Percentiles rank a stretch among this genome's conserved stretches.
Evolutionary conservation across 2,888 invertebrate genomes (phyloP).

Genomic region (Rapana venosa): DNA sequence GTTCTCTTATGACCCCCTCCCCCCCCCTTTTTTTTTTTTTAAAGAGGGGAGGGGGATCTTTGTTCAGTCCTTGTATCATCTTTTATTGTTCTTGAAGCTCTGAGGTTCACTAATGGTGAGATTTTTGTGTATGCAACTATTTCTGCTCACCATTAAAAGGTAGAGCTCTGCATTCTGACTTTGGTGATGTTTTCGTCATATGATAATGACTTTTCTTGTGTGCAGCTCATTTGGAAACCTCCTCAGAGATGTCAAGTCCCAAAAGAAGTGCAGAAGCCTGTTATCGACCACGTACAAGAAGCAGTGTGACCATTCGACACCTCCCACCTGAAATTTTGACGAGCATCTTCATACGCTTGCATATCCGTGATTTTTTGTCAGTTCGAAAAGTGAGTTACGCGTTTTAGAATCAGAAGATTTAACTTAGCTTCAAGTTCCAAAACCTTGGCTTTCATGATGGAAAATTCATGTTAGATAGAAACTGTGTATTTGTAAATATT

Average conservation of each 20-base stretch:
- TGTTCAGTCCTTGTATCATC: background rate
- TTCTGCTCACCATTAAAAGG: background rate
- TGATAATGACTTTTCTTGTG: background rate
- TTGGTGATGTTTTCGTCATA: no score
- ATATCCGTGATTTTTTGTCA: conserved; percentile 72
- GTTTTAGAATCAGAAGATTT: background rate
- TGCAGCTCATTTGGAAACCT: background rate
- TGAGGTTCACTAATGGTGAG: background rate
- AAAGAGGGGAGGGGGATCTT: no score
- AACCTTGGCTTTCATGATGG: no score
- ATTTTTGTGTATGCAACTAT: background rate
- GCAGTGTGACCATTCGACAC: conserved; percentile 69
- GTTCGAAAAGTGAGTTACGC: conserved; percentile 65
- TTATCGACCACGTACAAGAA: conserved; percentile 50
- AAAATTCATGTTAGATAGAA: no score
- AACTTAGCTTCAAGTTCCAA: no score
- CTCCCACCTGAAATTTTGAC: conserved; percentile 73
- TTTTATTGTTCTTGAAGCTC: no score
- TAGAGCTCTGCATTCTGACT: no score
- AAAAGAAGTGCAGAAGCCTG: background rate
- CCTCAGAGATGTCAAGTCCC: background rate
- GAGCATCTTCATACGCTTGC: conserved; percentile 68
- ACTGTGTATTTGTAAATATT: no score
- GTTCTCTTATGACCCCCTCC: no score
- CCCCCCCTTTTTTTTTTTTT: no score